phyloP scores from a whole-genome alignment of 2,888 invertebrate genomes.

The Cactoblastis cactorum region DNA sequence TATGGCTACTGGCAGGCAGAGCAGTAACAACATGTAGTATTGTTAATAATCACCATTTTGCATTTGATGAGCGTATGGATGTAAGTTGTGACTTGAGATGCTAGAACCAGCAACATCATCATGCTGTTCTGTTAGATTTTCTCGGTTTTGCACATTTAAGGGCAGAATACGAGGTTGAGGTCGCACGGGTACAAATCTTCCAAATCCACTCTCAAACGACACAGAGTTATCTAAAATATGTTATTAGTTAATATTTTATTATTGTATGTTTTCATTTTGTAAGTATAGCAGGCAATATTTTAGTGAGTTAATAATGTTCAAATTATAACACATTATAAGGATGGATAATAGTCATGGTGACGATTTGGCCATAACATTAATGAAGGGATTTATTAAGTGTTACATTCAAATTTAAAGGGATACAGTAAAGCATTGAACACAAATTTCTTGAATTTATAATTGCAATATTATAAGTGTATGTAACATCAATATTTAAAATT shows the following conservation, averaged over 20 bases:
- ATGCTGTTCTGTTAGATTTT: conserved; percentile 58
- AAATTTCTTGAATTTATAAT: too few species aligned
- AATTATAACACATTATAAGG: too few species aligned
- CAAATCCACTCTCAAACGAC: conserved; percentile 70
- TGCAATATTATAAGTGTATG: too few species aligned
- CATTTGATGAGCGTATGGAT: conserved; percentile 69
- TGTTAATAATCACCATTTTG: conserved; percentile 58
- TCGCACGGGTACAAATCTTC: conserved; percentile 74
- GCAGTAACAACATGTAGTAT: too few species aligned
- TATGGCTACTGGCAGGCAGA: too few species aligned
- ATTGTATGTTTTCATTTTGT: background rate
- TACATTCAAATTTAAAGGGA: too few species aligned
- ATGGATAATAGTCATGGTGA: too few species aligned
- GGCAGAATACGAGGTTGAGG: conserved; percentile 71
- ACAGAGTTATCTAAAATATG: conserved; percentile 61
- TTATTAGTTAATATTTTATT: background rate
- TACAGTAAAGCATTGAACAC: too few species aligned
- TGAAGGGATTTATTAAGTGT: too few species aligned
- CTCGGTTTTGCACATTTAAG: conserved; percentile 65
- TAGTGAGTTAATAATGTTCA: background rate
- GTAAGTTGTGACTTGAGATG: conserved; percentile 58
- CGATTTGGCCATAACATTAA: too few species aligned
- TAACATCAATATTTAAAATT: too few species aligned
- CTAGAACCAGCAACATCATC: conserved; percentile 60
- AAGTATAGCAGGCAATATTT: background rate